Conservation (phyloP, 2,888 invertebrate genomes). For the Zele albiditarsus region DNA sequence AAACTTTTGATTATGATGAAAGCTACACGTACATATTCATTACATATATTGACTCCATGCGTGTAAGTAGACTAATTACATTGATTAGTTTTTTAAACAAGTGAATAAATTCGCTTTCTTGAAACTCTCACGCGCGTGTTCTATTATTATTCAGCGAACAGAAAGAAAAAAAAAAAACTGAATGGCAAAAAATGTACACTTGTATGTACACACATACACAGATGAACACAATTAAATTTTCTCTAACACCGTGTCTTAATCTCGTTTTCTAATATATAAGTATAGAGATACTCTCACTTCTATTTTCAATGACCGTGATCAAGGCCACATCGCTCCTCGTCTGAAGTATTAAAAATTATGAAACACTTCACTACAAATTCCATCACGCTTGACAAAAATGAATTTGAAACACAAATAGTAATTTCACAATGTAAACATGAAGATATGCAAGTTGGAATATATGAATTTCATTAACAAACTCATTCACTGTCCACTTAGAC, state of each 20-base stretch:
- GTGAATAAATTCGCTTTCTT: constrained; percentile 17
- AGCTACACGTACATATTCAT: neutral
- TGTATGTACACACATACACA: neutral
- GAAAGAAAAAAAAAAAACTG: neutral
- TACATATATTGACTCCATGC: neutral
- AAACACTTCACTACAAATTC: too few species aligned
- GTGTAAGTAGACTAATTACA: neutral
- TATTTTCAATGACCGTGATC: neutral
- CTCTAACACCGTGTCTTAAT: neutral
- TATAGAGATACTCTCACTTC: neutral
- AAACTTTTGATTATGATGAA: neutral
- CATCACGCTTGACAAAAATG: too few species aligned
- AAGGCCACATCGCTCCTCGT: neutral
- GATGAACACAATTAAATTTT: neutral
- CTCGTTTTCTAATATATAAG: neutral
- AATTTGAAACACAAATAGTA: too few species aligned
- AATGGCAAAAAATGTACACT: neutral
- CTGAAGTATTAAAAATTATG: too few species aligned
- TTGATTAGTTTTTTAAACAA: neutral
- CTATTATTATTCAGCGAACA: neutral
- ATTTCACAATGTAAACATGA: too few species aligned
- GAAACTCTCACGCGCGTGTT: neutral
- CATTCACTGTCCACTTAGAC: too few species aligned
- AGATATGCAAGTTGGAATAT: too few species aligned
- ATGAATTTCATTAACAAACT: too few species aligned